phyloP scores from a whole-genome alignment of 2,888 invertebrate genomes.

The Metalampra italica region DNA sequence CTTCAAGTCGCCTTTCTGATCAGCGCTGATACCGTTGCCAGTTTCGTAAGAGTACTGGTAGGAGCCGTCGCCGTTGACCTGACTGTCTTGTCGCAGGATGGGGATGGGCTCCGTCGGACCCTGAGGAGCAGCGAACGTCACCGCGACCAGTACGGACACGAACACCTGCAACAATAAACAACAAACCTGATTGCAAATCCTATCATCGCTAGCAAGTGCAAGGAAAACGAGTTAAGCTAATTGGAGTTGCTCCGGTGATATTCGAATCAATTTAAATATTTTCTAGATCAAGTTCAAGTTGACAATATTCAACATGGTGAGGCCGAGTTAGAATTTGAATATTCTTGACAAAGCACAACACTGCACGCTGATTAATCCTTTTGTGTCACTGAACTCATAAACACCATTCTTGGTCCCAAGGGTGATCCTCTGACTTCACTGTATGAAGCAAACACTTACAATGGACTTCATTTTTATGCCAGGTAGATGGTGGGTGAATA shows the following conservation, averaged over 20 bases:
- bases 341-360: constrained; percentile 9
- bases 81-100: constrained; percentile 78
- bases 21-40: constrained; percentile 81
- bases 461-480: constrained; percentile 62
- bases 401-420: constrained; percentile 12
- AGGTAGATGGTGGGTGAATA: constrained; percentile 40
- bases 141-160: constrained; percentile 51
- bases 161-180: constrained; percentile 46
- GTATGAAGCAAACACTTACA: constrained; percentile 51
- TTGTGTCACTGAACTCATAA: constrained; percentile 25
- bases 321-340: constrained; percentile 9
- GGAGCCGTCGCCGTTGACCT: constrained; percentile 80
- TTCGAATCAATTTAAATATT: constrained; percentile 6
- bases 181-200: neutral
- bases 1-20: constrained; percentile 79
- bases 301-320: neutral
- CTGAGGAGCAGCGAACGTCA: constrained; percentile 59
- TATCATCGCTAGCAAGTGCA: neutral
- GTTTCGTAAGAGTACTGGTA: constrained; percentile 82
- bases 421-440: constrained; percentile 9
- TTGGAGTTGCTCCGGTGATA: constrained; percentile 5
- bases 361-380: constrained; percentile 1
- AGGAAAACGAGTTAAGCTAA: constrained; percentile 6
- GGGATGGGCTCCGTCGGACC: constrained; percentile 59
- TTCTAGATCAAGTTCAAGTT: constrained; percentile 17